Evolutionary conservation across 1,140 invertebrate species (phyloP).

Genomic region (Myzus persicae): DNA sequence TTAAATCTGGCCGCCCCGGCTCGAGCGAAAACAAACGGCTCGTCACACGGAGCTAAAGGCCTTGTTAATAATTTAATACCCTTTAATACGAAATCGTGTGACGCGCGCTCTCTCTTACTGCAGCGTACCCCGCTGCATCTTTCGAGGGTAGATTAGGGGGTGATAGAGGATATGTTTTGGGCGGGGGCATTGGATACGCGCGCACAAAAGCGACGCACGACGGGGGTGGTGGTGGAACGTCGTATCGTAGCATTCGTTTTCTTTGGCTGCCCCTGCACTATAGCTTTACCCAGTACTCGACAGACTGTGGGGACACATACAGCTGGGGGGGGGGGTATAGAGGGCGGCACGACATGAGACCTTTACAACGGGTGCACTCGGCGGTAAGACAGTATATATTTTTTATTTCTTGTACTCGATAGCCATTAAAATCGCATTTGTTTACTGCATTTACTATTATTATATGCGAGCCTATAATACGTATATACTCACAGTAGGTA

Average conservation of each 20-base stretch:
- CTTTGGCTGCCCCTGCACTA: neutral
- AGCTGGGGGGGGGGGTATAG: neutral
- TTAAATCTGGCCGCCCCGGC: slow-evolving; percentile 48
- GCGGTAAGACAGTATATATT: neutral
- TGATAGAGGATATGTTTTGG: no score
- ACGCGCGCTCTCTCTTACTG: neutral
- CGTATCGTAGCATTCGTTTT: neutral
- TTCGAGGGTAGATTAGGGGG: neutral
- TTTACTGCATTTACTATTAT: neutral
- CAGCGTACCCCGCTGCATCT: neutral
- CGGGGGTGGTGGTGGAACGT: neutral
- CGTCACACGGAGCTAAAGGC: slow-evolving; percentile 53
- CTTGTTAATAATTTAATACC: slow-evolving; percentile 58
- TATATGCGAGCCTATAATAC: neutral
- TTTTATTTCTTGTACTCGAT: neutral
- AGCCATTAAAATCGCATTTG: neutral
- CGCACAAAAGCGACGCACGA: neutral
- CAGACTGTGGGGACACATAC: neutral
- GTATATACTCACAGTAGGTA: neutral
- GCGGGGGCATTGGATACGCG: neutral
- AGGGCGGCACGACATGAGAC: neutral
- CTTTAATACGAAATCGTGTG: slow-evolving; percentile 54
- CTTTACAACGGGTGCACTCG: neutral
- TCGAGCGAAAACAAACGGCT: slow-evolving; percentile 54
- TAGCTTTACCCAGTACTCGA: neutral